Base-by-base conservation (phyloP, 2,888 invertebrate species). In the Scaptomyza parva region DNA sequence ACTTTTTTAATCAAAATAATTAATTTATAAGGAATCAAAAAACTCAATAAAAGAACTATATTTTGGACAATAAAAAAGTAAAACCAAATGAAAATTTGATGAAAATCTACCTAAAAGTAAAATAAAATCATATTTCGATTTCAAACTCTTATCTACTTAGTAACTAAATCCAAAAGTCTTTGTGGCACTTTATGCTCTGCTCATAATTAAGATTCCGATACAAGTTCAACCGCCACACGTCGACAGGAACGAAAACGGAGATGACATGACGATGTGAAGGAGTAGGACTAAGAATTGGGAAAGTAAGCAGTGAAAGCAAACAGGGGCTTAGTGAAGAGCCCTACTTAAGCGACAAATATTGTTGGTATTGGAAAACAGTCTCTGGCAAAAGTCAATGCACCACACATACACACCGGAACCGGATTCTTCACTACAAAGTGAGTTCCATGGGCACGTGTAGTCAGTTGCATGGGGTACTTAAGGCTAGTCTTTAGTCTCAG, bases 381-480 rank as follows among this genome's bases (percentile, higher is more conserved):
- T 70, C 73, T 70, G 75, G 76, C 68, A 75, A 81, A 82, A 82
- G 82, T 85, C 82, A 82, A 75, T 85, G 85, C 57, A 17, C 37
- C 37, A 17, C 37, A 76, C 67, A 53, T 11, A 28, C 28, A 74
- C 68, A 58, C 70, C 67, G 70, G 74, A 70, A 64, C 73, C 73
- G 73, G 72, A 73, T 68, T 55, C 64, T 26, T 43, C 14, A 28
- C 51, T 33, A 52, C 51, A 55, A 51, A 30, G 30, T 2, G 20
- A 47, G 45, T 9, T 9, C 20, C 43, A 45, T 51, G 52, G 84
- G 81, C 84, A 83, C 84, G 81, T 83, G 80, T 76, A 41, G 35
- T 47, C 26, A 35, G 35, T 47, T 17, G 9, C 17, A 37, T 20
- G 14, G 20, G 14, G 20, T 48, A 65, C 58, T 68, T 51, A 54